Base-by-base conservation (phyloP, 2,113 vertebrate species). In the Forbesichthys agassizii region DNA sequence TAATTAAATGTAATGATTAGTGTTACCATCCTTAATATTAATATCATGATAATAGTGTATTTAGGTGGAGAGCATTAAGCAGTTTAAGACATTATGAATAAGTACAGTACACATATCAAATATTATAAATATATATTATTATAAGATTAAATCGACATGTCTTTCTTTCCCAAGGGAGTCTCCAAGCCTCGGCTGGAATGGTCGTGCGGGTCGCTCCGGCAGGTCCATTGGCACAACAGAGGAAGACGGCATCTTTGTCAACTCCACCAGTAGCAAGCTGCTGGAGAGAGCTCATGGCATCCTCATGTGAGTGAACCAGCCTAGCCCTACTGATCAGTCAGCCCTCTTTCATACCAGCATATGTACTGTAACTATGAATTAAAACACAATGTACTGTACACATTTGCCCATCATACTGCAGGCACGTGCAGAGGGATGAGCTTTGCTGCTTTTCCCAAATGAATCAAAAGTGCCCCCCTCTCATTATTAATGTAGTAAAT, bases 231-330 rank as follows among this genome's bases (percentile, higher is more conserved):
- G 91, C 46, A 78, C 92, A 63, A 78, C 93, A 49, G 97, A 98
- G 49, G 97, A 96, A 57, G 96, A 98, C 0, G 96, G 95, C 9
- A 94, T 99, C 84, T 99, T 99, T 3, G 76, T 96, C 77, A 96
- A 94, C 78, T 74, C 95, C 0, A 92, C 94, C 75, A 96, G 93
- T 92, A 98, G 95, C 93, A 99, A 96, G 78, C 94, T 99, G 46
- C 92, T 99, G 75, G 98, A 99, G 84, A 92, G 97, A 75, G 98
- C 97, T 9, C 96, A 98, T 12, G 96, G 97, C 85, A 98, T 99
- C 90, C 95, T 99, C 80, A 99, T 97, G 98, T 99, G 79, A 97
- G 96, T 94, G 72, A 12, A 27, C 7, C 36, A 42, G 36, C 36
- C 36, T 42, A 42, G 4, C 1, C 36, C 36, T 42, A 42, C 0